Conservation (phyloP, 1,140 invertebrate genomes). For the Cotesia glomerata region DNA sequence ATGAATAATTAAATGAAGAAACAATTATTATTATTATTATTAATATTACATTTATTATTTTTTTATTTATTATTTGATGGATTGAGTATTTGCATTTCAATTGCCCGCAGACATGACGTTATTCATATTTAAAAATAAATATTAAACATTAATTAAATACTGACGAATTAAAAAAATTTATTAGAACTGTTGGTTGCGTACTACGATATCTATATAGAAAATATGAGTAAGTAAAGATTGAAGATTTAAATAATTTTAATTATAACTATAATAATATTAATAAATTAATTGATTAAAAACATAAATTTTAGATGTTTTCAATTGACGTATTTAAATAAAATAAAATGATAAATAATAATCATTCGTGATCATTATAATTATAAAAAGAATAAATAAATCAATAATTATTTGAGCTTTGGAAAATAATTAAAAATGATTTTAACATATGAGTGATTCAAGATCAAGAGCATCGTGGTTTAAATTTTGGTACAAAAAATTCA, state of each 20-base stretch:
- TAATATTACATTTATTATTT: no score
- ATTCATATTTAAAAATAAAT: conserved; percentile 44
- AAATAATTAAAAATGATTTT: no score
- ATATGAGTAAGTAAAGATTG: neutral
- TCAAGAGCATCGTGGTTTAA: conserved; percentile 5
- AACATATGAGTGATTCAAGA: neutral
- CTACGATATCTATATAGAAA: neutral
- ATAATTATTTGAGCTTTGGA: no score
- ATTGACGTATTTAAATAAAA: conserved; percentile 28
- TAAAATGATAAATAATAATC: conserved; percentile 22
- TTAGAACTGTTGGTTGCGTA: conserved; percentile 25
- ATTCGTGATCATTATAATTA: neutral
- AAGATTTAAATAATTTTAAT: conserved; percentile 11
- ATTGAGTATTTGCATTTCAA: conserved; percentile 46
- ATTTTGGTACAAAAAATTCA: conserved; percentile 19
- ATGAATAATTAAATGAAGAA: conserved; percentile 15
- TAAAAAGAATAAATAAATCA: no score
- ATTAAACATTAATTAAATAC: conserved; percentile 20
- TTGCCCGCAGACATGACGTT: conserved; percentile 54
- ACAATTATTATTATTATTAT: no score
- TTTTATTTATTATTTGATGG: no score
- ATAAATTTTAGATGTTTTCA: neutral
- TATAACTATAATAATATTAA: conserved; percentile 20
- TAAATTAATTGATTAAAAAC: neutral
- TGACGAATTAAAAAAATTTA: conserved; percentile 12